These are phyloP conservation scores for Rhyacophila brunnea DNA, from an alignment of 1,140 invertebrate species.

Conservation along the genomic window DNA sequence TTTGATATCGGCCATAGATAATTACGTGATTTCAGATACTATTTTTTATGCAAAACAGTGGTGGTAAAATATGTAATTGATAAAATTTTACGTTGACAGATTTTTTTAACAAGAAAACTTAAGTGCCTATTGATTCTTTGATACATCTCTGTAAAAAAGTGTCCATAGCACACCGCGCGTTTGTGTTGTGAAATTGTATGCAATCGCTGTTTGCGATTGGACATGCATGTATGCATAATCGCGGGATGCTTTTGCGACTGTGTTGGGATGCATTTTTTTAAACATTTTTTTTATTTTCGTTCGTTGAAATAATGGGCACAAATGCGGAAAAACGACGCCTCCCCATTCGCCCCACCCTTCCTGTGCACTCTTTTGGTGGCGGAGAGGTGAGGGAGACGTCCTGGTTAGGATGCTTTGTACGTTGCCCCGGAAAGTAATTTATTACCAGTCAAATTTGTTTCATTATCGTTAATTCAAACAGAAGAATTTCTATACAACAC, in stretches of 20 bases:
- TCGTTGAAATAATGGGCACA: constrained; percentile 36
- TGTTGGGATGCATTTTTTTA: constrained; percentile 21
- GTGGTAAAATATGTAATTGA: too few species aligned
- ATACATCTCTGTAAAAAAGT: background rate
- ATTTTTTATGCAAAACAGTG: too few species aligned
- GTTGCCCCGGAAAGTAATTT: background rate
- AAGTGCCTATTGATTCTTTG: too few species aligned
- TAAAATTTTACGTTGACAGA: too few species aligned
- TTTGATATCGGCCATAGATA: too few species aligned
- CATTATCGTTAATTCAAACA: too few species aligned
- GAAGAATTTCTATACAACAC: too few species aligned
- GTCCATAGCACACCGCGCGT: background rate
- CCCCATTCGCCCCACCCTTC: background rate
- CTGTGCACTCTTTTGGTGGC: background rate
- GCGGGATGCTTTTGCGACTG: background rate
- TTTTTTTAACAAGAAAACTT: too few species aligned
- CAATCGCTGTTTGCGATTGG: background rate
- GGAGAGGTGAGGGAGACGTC: constrained; percentile 5
- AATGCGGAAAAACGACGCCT: constrained; percentile 33
- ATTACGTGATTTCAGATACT: too few species aligned
- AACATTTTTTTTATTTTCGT: constrained; percentile 31
- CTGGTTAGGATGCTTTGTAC: background rate
- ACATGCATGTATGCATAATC: background rate
- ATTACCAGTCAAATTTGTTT: too few species aligned
- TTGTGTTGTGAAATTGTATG: too few species aligned